Evolutionary conservation across 1,140 invertebrate genomes (phyloP), one percentile per base, ranked within the genome.

Genomic region (Drosophila kikkawai): DNA sequence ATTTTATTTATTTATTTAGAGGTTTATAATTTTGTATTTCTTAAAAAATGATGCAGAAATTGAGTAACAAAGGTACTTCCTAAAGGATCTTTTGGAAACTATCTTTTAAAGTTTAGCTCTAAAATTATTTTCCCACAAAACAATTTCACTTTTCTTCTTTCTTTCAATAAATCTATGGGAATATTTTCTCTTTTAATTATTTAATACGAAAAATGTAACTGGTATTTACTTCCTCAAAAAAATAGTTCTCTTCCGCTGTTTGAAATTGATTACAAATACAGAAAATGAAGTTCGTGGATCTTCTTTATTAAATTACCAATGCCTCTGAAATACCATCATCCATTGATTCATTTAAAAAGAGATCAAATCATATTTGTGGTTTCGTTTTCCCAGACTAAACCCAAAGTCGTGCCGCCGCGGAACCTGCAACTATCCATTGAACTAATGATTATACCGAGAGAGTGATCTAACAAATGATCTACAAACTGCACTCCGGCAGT

Each of bases 291-390:
- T 68, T 69, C 67, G 39, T 44, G 37, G 32, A 51, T 65, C 26
- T 34, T 22, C 8, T 29, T 12, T 60, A 42, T 42, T 36, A 11
- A 48, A 39, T 47, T 15, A 15, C 64, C 56, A 36, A 7, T 63
- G 1, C n/a, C 12, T 2, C 3, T 41, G 17, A 4, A n/a, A 44
- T 29, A 8, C 15, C 61, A 55, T 70, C 63, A 26, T 41, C 26
- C 9, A 42, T 36, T 50, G 63, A 68, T 71, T 59, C 44, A 37
- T 59, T 73, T 71, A 59, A 71, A 73, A 73, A 59, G 36, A 47
- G 29, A 71, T 73, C 42, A 71, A 58, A 59, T 71, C 53, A 71
- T 73, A 73, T 71, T 73, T 73, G 44, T 71, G 69, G 66, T 36
- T 66, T 66, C 29, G 17, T 60, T 64, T 68, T 39, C 42, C 29